phyloP scores from a whole-genome alignment of 2,113 vertebrate genomes.

The Pomatostomus ruficeps region DNA sequence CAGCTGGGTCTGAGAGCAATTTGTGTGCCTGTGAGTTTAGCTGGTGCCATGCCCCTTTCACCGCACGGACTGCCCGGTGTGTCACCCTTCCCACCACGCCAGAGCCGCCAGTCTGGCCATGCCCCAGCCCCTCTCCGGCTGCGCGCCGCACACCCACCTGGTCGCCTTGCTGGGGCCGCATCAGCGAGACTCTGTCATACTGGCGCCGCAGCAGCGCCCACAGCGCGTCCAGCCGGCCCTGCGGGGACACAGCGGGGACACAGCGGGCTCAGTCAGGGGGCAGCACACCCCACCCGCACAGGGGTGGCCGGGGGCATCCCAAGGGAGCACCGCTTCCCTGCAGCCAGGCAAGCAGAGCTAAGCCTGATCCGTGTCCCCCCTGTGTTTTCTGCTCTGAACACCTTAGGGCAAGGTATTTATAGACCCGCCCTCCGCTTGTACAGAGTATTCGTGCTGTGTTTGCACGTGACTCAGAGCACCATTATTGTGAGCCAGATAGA shows the following conservation, averaged over 20 bases:
- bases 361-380: neutral
- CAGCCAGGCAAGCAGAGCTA: rapidly evolving
- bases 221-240: constrained; percentile 91
- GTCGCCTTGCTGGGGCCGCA: constrained; percentile 89
- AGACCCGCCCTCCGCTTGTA: neutral
- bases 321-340: neutral
- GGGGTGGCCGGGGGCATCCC: rapidly evolving
- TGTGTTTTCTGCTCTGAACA: neutral
- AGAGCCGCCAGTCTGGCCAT: neutral
- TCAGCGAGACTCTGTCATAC: constrained; percentile 92
- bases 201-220: constrained; percentile 88
- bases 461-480: neutral
- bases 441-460: neutral
- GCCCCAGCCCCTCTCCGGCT: rapidly evolving
- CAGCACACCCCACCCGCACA: rapidly evolving
- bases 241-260: neutral
- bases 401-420: neutral
- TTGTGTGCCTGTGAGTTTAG: neutral
- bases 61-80: rapidly evolving
- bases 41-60: rapidly evolving
- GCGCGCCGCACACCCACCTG: constrained; percentile 72
- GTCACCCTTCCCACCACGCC: neutral
- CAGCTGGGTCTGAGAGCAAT: neutral
- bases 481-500: neutral
- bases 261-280: neutral